Evolutionary conservation across 2,888 invertebrate species (phyloP).

Genomic region (Machimus atricapillus): DNA sequence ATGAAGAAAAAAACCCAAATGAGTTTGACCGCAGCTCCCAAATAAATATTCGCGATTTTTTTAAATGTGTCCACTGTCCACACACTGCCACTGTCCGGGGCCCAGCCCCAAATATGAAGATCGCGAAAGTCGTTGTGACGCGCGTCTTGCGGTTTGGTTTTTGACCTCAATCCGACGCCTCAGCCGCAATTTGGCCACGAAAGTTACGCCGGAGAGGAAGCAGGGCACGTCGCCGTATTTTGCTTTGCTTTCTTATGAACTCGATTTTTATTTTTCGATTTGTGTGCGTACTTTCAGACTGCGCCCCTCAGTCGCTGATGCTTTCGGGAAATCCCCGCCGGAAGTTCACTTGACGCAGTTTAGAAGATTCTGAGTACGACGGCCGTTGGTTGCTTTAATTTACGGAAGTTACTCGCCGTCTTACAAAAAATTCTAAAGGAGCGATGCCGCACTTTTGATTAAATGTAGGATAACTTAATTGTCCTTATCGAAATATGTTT

Average conservation of each 20-base stretch:
- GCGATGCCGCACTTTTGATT: neutral
- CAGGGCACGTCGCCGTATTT: neutral
- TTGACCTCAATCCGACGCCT: neutral
- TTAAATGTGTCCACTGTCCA: neutral
- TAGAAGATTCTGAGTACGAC: neutral
- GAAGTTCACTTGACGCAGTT: neutral
- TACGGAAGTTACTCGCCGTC: neutral
- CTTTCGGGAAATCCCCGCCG: neutral
- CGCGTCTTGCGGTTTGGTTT: neutral
- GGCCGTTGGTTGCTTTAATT: neutral
- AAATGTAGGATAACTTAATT: neutral
- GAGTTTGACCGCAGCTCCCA: neutral
- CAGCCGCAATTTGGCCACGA: neutral
- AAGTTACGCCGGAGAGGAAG: neutral
- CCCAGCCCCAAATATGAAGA: neutral
- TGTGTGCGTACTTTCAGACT: neutral
- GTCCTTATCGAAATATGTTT: neutral
- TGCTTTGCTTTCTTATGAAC: neutral
- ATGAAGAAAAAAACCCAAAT: neutral
- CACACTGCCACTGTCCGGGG: too few relatives aligned
- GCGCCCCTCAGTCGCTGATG: neutral
- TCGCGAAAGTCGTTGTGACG: neutral
- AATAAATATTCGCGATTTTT: neutral
- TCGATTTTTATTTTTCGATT: neutral
- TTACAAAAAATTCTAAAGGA: neutral